phyloP scores from a whole-genome alignment of 1,140 invertebrate species.

The Dufourea novaeangliae region DNA sequence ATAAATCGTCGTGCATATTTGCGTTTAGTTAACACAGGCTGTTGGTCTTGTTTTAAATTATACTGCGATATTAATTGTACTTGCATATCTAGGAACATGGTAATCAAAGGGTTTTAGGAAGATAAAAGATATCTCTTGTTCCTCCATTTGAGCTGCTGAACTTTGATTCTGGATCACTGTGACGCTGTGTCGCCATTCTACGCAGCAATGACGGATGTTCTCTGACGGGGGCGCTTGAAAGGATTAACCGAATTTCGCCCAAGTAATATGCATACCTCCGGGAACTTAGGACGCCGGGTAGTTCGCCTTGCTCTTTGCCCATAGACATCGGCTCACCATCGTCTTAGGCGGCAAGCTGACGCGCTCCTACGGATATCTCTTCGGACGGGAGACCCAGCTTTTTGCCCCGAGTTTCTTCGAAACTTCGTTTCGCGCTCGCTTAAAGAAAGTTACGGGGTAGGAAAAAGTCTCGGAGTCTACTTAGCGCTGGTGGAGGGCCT shows the following conservation, averaged over 20 bases:
- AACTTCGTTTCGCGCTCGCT: slow-evolving; percentile 45
- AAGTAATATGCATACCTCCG: slow-evolving; percentile 42
- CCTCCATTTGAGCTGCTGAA: too few species aligned
- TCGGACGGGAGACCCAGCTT: background rate
- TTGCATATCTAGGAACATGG: too few species aligned
- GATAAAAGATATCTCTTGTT: too few species aligned
- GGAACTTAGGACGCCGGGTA: background rate
- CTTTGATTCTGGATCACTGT: too few species aligned
- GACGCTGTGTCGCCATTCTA: too few species aligned
- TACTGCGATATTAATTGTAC: too few species aligned
- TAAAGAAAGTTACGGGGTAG: slow-evolving; percentile 15
- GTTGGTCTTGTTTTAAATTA: too few species aligned
- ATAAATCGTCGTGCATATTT: background rate
- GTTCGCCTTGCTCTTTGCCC: slow-evolving; percentile 1
- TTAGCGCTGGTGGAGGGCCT: background rate
- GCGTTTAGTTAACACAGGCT: too few species aligned
- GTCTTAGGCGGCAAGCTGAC: slow-evolving; percentile 32
- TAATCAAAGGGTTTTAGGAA: too few species aligned
- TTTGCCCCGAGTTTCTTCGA: slow-evolving; percentile 43
- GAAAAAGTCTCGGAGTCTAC: slow-evolving; percentile 1
- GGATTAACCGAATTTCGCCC: slow-evolving; percentile 39
- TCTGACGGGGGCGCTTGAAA: slow-evolving; percentile 15
- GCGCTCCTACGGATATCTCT: too few species aligned
- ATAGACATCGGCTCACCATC: background rate
- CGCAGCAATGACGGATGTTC: slow-evolving; percentile 5